These are phyloP conservation scores for Lytechinus variegatus DNA, from an alignment of 35 echinoderm and acorn worm species.

Conservation along the genomic window DNA sequence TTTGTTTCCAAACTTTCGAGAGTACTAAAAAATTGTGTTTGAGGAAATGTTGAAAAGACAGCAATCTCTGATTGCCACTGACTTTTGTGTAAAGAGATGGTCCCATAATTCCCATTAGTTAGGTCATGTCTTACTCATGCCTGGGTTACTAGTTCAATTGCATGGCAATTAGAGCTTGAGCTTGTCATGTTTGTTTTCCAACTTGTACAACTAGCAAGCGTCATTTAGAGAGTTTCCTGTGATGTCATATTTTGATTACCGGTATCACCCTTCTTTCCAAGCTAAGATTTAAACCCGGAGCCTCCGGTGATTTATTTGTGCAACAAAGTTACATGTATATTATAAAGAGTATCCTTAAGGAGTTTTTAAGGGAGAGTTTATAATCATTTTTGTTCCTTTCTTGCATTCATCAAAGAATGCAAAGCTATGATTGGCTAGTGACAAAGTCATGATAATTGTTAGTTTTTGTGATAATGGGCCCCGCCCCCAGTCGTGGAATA, in stretches of 20 bases:
- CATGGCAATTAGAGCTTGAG: background rate
- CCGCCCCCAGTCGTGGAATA: no score
- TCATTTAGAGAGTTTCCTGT: background rate
- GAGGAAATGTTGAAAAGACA: background rate
- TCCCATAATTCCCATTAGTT: background rate
- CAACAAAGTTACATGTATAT: background rate
- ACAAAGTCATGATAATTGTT: no score
- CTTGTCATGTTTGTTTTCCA: background rate
- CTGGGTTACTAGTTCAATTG: background rate
- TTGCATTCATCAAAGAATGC: no score
- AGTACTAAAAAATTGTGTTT: background rate
- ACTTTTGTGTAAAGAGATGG: background rate
- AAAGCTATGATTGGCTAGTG: no score
- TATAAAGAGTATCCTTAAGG: background rate
- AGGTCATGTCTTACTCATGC: background rate
- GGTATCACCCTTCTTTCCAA: background rate
- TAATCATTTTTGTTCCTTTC: background rate
- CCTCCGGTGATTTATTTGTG: background rate
- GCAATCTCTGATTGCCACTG: background rate
- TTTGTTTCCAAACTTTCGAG: background rate
- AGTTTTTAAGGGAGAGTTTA: background rate
- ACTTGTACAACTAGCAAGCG: background rate
- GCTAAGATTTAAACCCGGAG: background rate
- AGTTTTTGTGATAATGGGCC: no score
- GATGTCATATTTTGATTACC: conserved; percentile 5